These are phyloP conservation scores for silkworm (Bombyx mori) DNA, from an alignment of 1,140 invertebrate species.

Conservation along the genomic window DNA sequence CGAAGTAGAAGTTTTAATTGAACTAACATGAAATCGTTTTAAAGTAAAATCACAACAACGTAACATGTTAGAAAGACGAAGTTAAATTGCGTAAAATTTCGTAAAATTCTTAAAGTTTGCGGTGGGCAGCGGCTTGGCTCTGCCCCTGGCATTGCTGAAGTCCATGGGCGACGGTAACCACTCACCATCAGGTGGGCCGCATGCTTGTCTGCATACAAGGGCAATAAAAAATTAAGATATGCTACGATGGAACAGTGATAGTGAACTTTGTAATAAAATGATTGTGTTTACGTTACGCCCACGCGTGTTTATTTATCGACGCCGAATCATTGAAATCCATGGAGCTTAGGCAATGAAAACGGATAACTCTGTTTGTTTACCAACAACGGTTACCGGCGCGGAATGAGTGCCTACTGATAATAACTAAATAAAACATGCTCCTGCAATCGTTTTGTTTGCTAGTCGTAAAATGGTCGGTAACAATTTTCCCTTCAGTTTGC, in stretches of 20 bases:
- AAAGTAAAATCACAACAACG: too few relatives aligned
- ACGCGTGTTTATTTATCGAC: constrained; percentile 56
- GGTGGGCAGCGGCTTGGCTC: too few relatives aligned
- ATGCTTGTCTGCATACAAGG: too few relatives aligned
- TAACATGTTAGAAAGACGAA: neutral
- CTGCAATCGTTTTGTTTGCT: constrained; percentile 11
- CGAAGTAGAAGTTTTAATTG: too few relatives aligned
- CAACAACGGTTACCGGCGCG: constrained; percentile 30
- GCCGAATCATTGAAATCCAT: constrained; percentile 36
- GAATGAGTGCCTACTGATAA: constrained; percentile 34
- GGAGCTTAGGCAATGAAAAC: constrained; percentile 33
- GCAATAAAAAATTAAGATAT: too few relatives aligned
- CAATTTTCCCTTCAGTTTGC: too few relatives aligned
- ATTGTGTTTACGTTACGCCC: constrained; percentile 47
- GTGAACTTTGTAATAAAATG: constrained; percentile 43
- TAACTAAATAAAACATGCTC: constrained; percentile 26
- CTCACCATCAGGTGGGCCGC: too few relatives aligned
- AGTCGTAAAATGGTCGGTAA: too few relatives aligned
- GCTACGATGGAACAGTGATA: constrained; percentile 30
- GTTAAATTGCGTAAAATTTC: constrained; percentile 26
- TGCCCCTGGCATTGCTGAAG: too few relatives aligned
- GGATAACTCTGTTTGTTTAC: constrained; percentile 47
- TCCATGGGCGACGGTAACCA: too few relatives aligned
- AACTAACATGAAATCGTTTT: too few relatives aligned
- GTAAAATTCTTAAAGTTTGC: too few relatives aligned